phyloP scores from a whole-genome alignment of 2,888 invertebrate species.

The Chymomyza procnemis region DNA sequence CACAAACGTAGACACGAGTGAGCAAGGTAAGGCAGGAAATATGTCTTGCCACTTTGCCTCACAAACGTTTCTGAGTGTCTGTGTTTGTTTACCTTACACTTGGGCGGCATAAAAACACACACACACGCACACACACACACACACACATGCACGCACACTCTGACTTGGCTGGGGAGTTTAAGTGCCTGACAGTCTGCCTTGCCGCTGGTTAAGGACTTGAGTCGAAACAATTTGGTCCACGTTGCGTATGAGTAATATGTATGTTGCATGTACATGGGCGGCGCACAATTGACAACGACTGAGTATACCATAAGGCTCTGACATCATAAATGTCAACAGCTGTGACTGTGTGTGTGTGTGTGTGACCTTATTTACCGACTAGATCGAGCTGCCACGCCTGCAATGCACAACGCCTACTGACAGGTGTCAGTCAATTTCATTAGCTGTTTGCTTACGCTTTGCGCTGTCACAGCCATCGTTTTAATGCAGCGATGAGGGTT shows the following conservation, averaged over 20 bases:
- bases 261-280: slow-evolving; percentile 21
- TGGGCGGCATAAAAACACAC: slow-evolving; percentile 59
- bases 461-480: too few species aligned
- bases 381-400: neutral
- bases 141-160: slow-evolving; percentile 23
- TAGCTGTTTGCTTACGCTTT: slow-evolving; percentile 7
- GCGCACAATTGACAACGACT: neutral
- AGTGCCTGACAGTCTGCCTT: neutral
- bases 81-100: slow-evolving; percentile 69
- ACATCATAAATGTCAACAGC: slow-evolving; percentile 54
- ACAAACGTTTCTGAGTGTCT: slow-evolving; percentile 36
- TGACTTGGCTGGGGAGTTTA: slow-evolving; percentile 1
- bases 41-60: slow-evolving; percentile 34
- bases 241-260: slow-evolving; percentile 60
- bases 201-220: slow-evolving; percentile 21
- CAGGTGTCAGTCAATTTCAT: slow-evolving; percentile 20
- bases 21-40: slow-evolving; percentile 20
- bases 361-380: slow-evolving; percentile 18
- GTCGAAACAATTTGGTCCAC: slow-evolving; percentile 58
- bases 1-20: neutral
- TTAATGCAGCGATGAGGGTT: neutral
- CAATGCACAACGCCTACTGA: neutral
- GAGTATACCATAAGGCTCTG: slow-evolving; percentile 10
- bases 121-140: slow-evolving; percentile 32
- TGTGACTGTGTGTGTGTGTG: slow-evolving; percentile 20